Percentiles rank a stretch among this genome's conserved stretches.
Conservation (phyloP, 2,888 invertebrate species). For the Abrostola triplasia region DNA sequence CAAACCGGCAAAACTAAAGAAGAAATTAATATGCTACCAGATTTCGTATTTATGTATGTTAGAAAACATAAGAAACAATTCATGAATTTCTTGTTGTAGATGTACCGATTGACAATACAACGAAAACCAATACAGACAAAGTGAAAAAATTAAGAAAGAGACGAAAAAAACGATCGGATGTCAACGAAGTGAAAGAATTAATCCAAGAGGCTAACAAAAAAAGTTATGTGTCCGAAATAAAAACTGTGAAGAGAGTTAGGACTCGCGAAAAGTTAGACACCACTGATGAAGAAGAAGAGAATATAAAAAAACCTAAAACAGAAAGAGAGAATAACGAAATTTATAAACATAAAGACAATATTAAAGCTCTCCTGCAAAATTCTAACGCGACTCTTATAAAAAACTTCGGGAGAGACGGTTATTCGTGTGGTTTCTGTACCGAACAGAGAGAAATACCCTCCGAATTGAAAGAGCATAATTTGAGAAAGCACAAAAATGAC, state of each 20-base stretch:
- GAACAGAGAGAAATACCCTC: constrained; percentile 43
- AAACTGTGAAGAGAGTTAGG: too few species aligned
- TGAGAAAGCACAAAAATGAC: constrained; percentile 41
- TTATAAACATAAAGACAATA: constrained; percentile 57
- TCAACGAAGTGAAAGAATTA: too few species aligned
- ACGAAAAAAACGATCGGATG: background rate
- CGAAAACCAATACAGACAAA: background rate
- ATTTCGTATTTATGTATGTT: too few species aligned
- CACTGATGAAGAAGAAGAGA: constrained; percentile 22
- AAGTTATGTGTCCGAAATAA: too few species aligned
- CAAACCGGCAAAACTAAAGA: too few species aligned
- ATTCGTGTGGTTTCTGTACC: constrained; percentile 58
- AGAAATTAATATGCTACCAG: too few species aligned
- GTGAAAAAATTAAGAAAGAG: background rate
- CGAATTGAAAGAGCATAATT: constrained; percentile 59
- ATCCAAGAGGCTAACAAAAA: too few species aligned
- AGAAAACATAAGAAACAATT: too few species aligned
- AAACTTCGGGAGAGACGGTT: constrained; percentile 53
- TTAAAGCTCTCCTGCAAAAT: constrained; percentile 44
- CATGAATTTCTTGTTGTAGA: too few species aligned
- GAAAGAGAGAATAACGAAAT: constrained; percentile 39
- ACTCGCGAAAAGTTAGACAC: too few species aligned
- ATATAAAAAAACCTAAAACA: constrained; percentile 26
- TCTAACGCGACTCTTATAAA: constrained; percentile 64
- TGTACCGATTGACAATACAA: background rate